Evolutionary conservation across 2,888 invertebrate species (phyloP), one percentile per base, ranked within the genome.

Genomic region (Tortrix viridana): DNA sequence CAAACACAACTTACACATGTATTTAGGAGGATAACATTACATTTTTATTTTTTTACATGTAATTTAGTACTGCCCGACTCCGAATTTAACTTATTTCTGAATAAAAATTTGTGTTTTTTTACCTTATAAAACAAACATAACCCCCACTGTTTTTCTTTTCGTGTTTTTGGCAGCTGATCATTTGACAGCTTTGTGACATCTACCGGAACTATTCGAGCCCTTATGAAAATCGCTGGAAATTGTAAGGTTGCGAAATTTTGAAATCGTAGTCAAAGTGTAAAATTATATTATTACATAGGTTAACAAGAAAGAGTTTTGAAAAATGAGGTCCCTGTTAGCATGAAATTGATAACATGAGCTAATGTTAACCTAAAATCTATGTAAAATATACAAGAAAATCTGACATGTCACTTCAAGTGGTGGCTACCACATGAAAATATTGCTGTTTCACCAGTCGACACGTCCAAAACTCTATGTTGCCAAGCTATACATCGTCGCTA

Each of bases 81-180:
- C 16, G 3, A 52, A 52, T 52, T 57, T 62, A 14, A n/a, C 37
- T 57, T 26, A 47, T 46, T 52, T 46, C 38, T 38, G n/a, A 3
- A n/a, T n/a, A 22, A 47, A 57, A 52, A 50, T 60, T 14, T 59
- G 52, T 67, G 68, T 71, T 77, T 23, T 50, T 75, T 77, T 76
- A 72, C 70, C 73, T 69, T 79, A 79, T 38, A n/a, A n/a, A n/a
- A 74, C 72, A 86, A 85, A 85, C 86, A 85, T 85, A 85, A 85
- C 86, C 86, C 79, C 67, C 63, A 75, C 56, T 52, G 62, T 57
- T 62, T 62, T 57, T 52, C 44, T 62, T 61, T 50, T 46, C 61
- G 61, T 56, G 62, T 57, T 57, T 62, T 52, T 61, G 61, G 54
- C 61, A 61, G 54, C 60, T 61, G 61, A 62, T 56, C 18, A 37